These are phyloP conservation scores for Pomatorhinus ruficollis DNA, from an alignment of 2,113 vertebrate genomes.

Conservation along the genomic window DNA sequence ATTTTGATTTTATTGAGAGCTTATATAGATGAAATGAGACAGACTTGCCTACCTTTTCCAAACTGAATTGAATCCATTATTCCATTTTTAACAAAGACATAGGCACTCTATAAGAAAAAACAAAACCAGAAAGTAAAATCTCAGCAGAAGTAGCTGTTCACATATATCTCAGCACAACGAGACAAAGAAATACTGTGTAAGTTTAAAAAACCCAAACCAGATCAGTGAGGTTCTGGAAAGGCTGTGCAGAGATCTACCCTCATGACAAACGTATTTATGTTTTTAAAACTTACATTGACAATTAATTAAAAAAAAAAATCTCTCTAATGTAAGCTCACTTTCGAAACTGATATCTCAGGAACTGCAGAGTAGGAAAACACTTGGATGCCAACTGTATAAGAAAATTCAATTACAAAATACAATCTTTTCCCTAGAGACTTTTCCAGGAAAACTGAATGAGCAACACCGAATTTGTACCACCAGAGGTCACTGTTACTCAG, in stretches of 20 bases:
- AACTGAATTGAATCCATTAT: conserved; percentile 78
- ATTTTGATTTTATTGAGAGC: background rate
- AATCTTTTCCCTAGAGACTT: background rate
- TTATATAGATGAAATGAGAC: background rate
- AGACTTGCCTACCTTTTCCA: conserved; percentile 83
- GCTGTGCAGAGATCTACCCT: background rate
- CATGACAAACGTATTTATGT: background rate
- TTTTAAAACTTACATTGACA: background rate
- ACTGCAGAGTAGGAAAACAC: background rate
- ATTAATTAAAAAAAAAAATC: background rate
- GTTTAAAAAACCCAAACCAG: background rate
- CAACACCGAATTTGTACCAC: background rate
- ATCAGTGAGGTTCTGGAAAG: background rate
- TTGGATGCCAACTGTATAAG: rapidly evolving
- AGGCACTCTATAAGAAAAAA: conserved; percentile 70
- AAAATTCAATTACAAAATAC: background rate
- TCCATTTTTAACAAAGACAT: conserved; percentile 79
- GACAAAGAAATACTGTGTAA: background rate
- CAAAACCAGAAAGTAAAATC: background rate
- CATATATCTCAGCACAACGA: background rate
- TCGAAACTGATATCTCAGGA: background rate
- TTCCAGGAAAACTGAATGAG: background rate
- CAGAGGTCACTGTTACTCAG: conserved; percentile 55
- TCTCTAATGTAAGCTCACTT: background rate
- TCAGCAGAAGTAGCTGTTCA: background rate